Conservation (phyloP, 2,113 vertebrate species). For the Motacilla tschutschensis region DNA sequence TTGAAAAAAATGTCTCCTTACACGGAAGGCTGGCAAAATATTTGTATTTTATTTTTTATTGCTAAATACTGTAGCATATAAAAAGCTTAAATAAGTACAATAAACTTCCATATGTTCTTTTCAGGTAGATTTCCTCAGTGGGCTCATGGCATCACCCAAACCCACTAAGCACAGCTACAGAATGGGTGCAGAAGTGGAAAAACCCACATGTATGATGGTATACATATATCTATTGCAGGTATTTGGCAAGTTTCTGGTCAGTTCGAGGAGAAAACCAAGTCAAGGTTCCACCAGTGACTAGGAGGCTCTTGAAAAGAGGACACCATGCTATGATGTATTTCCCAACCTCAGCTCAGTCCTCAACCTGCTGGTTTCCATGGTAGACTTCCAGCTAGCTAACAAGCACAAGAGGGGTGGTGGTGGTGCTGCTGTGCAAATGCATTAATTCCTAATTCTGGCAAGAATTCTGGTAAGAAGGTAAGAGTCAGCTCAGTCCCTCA, state of each 20-base stretch:
- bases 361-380: neutral
- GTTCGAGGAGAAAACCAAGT: neutral
- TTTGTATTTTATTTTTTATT: neutral
- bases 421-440: neutral
- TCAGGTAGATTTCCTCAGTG: neutral
- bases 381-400: neutral
- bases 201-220: neutral
- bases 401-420: neutral
- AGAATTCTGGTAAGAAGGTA: neutral
- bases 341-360: neutral
- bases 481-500: neutral
- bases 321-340: fast-evolving
- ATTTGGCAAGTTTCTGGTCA: neutral
- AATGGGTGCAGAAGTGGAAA: neutral
- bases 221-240: neutral
- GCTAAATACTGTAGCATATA: neutral
- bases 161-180: neutral
- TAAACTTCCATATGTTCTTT: neutral
- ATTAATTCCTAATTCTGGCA: neutral
- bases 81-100: neutral
- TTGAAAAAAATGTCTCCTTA: neutral
- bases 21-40: neutral
- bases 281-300: neutral
- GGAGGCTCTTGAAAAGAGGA: neutral
- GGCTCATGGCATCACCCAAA: neutral